Evolutionary conservation across 2,888 invertebrate species (phyloP), one percentile per base, ranked within the genome.

Genomic region (Caenorhabditis auriculariae): DNA sequence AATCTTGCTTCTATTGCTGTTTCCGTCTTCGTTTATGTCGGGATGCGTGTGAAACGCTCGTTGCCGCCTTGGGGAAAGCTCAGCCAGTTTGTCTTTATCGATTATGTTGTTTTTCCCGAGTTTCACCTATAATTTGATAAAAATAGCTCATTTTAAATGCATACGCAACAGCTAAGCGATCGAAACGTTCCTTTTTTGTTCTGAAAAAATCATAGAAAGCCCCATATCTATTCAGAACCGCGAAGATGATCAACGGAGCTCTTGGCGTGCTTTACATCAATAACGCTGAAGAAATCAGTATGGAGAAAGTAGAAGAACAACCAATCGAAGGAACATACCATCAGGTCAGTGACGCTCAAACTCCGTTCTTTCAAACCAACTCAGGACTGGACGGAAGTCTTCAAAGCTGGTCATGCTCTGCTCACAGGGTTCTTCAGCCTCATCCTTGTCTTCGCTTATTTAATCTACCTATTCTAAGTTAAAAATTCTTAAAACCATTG

Each of bases 61-160:
- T 75, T 79, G 29, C 79, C 79, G 24, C 79, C 79, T 15, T 79
- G 77, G 75, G 72, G 69, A 45, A 63, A 63, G 57, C 66, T 77
- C 2, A 72, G 67, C 21, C 66, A 69, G 77, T 75, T 28, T 47
- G 58, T 46, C 24, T 29, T 4, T 15, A 39, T n/a, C n/a, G n/a
- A n/a, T n/a, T n/a, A n/a, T n/a, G n/a, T n/a, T n/a, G n/a, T n/a
- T n/a, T n/a, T n/a, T n/a, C n/a, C n/a, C n/a, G n/a, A n/a, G n/a
- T n/a, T n/a, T n/a, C n/a, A n/a, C n/a, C n/a, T n/a, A n/a, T n/a
- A n/a, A n/a, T n/a, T n/a, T n/a, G n/a, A n/a, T n/a, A n/a, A n/a
- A n/a, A n/a, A n/a, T n/a, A n/a, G n/a, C n/a, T n/a, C n/a, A n/a
- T n/a, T n/a, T n/a, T n/a, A n/a, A n/a, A n/a, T n/a, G n/a, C n/a